A percentile compares a stretch with the other conserved stretches of the same genome.
phyloP scores from a whole-genome alignment of 2,113 vertebrate species.

The Upupa epops region DNA sequence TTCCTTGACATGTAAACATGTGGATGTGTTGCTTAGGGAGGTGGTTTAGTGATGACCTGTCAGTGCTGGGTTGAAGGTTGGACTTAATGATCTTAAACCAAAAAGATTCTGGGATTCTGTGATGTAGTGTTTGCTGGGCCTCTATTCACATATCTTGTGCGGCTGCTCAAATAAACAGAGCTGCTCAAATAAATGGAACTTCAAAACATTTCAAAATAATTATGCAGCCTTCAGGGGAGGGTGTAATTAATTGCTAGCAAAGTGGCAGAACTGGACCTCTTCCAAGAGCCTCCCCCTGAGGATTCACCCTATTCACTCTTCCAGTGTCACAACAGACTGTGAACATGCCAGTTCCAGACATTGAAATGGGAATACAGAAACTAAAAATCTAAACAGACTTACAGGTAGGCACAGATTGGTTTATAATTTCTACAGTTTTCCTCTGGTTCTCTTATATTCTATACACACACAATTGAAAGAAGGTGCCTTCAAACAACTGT shows the following conservation, averaged over 20 bases:
- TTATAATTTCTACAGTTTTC: not conserved
- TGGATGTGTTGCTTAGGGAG: too few species aligned
- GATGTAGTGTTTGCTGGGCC: accelerated
- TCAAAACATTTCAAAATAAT: conserved; percentile 8
- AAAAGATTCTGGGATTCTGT: too few species aligned
- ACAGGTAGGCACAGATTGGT: not conserved
- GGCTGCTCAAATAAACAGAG: not conserved
- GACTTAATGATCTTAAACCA: too few species aligned
- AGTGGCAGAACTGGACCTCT: conserved; percentile 8
- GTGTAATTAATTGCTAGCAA: conserved; percentile 21
- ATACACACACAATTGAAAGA: not conserved
- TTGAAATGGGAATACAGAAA: not conserved
- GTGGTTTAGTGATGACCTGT: too few species aligned
- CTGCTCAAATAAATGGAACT: not conserved
- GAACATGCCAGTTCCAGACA: not conserved
- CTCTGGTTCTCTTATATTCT: not conserved
- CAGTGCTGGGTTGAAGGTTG: too few species aligned
- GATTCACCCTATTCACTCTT: conserved; percentile 7
- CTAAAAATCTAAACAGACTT: not conserved
- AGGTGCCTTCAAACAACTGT: not conserved
- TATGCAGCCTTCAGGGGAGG: conserved; percentile 3
- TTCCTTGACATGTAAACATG: not conserved
- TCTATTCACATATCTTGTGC: not conserved
- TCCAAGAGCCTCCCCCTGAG: conserved; percentile 28
- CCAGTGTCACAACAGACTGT: not conserved